A percentile compares a stretch with the other conserved stretches of the same genome.
Evolutionary conservation across 1,140 invertebrate genomes (phyloP).

Genomic region (Leptopilina clavipes): DNA sequence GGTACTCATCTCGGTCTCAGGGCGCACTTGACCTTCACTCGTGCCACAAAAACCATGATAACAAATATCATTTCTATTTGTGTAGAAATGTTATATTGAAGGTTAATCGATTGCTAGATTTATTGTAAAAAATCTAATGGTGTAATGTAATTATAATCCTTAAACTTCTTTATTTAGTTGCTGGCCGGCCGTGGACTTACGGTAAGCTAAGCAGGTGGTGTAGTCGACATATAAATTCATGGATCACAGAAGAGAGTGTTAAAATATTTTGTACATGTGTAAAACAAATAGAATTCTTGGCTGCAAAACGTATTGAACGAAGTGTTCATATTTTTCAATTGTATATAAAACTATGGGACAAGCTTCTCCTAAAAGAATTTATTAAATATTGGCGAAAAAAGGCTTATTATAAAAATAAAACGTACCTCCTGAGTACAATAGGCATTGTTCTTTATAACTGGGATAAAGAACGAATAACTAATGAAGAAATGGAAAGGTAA

Average conservation of each 20-base stretch:
- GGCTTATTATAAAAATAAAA: constrained; percentile 64
- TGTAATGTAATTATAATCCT: not conserved
- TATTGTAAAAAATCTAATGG: not conserved
- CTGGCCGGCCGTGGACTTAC: constrained; percentile 19
- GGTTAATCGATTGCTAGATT: too few relatives aligned
- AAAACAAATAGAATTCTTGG: constrained; percentile 79
- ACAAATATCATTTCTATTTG: too few relatives aligned
- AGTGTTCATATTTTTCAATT: constrained; percentile 79
- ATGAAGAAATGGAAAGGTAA: constrained; percentile 74
- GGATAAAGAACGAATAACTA: constrained; percentile 75
- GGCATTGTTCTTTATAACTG: constrained; percentile 75
- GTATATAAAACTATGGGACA: constrained; percentile 79
- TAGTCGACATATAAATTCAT: constrained; percentile 51
- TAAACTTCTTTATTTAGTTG: not conserved
- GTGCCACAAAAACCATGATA: too few relatives aligned
- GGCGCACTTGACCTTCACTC: too few relatives aligned
- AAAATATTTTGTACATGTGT: constrained; percentile 73
- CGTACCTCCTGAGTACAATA: constrained; percentile 71
- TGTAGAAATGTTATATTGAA: too few relatives aligned
- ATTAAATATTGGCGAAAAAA: constrained; percentile 73
- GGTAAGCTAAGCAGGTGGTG: constrained; percentile 43
- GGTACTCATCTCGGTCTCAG: too few relatives aligned
- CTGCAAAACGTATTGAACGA: constrained; percentile 78
- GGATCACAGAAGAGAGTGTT: constrained; percentile 62
- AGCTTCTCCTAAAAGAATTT: constrained; percentile 76